A percentile compares a stretch with the other conserved stretches of the same genome.
These are phyloP conservation scores for Galbula dea DNA, from an alignment of 2,113 vertebrate genomes.

Conservation along the genomic window DNA sequence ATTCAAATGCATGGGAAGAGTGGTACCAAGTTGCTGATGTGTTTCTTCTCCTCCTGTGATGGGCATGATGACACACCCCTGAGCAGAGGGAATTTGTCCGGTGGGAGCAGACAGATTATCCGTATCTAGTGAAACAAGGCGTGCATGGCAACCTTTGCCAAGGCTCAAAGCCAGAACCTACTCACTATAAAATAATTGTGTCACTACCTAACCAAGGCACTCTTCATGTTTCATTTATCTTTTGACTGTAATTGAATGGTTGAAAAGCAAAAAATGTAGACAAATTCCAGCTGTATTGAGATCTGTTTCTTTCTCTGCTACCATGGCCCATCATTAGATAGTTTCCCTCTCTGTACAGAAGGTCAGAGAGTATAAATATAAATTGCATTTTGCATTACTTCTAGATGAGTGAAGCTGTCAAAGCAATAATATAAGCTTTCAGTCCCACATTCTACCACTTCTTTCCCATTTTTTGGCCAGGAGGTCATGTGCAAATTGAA, in stretches of 20 bases:
- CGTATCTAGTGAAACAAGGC: slow-evolving; percentile 71
- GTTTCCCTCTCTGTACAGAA: slow-evolving; percentile 81
- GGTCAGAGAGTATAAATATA: slow-evolving; percentile 97
- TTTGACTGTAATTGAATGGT: slow-evolving; percentile 80
- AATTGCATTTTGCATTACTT: slow-evolving; percentile 99
- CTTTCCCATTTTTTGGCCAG: slow-evolving; percentile 88
- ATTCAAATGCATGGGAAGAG: slow-evolving; percentile 59
- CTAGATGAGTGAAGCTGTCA: slow-evolving; percentile 99
- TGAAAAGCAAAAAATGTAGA: slow-evolving; percentile 78
- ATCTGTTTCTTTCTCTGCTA: slow-evolving; percentile 76
- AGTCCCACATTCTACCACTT: slow-evolving; percentile 93
- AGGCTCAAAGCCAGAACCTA: slow-evolving; percentile 73
- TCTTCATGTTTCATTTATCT: slow-evolving; percentile 77
- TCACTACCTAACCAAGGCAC: slow-evolving; percentile 67
- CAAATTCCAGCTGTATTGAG: slow-evolving; percentile 80
- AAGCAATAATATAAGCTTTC: slow-evolving; percentile 96
- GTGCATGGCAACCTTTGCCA: slow-evolving; percentile 67
- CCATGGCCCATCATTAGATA: slow-evolving; percentile 81
- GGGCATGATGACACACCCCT: slow-evolving; percentile 68
- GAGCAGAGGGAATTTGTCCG: slow-evolving; percentile 68
- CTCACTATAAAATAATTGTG: slow-evolving; percentile 76
- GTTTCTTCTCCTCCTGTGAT: slow-evolving; percentile 66
- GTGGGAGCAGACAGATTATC: slow-evolving; percentile 68
- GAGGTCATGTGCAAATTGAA: slow-evolving; percentile 98
- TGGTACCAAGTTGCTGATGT: slow-evolving; percentile 48